phyloP scores from a whole-genome alignment of 2,888 invertebrate genomes.

The Leucoma salicis region DNA sequence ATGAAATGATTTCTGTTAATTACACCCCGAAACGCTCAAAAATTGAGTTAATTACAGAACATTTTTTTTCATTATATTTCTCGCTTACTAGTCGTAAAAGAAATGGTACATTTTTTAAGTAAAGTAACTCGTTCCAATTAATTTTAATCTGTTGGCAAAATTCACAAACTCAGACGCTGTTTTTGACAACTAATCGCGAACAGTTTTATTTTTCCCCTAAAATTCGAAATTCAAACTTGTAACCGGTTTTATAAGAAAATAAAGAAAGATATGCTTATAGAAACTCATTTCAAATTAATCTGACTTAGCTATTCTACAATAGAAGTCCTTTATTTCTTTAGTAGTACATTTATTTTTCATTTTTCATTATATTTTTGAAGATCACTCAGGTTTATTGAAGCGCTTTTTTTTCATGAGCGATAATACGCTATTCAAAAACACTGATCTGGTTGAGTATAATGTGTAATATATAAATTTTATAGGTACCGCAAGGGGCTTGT shows the following conservation, averaged over 20 bases:
- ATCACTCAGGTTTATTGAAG: too few relatives aligned
- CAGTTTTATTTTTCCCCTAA: slow-evolving; percentile 6
- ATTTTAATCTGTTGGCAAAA: slow-evolving; percentile 19
- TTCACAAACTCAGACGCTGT: slow-evolving; percentile 15
- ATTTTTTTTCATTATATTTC: neutral
- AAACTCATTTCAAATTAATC: neutral
- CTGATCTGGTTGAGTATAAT: too few relatives aligned
- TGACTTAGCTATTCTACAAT: neutral
- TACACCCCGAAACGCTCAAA: neutral
- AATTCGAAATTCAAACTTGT: neutral
- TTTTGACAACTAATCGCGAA: slow-evolving; percentile 23
- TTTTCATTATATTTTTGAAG: too few relatives aligned
- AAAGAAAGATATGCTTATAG: neutral
- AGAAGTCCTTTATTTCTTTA: neutral
- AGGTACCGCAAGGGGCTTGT: too few relatives aligned
- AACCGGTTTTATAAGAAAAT: neutral
- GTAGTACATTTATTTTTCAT: too few relatives aligned
- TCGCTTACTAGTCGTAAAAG: neutral
- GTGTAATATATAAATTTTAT: too few relatives aligned
- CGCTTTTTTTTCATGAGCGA: too few relatives aligned
- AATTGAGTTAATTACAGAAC: neutral
- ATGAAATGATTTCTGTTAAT: neutral
- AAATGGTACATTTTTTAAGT: neutral
- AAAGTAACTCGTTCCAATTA: slow-evolving; percentile 16
- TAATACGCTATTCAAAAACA: too few relatives aligned